phyloP scores from a whole-genome alignment of 2,888 invertebrate genomes.

The Isotomurus palustris region DNA sequence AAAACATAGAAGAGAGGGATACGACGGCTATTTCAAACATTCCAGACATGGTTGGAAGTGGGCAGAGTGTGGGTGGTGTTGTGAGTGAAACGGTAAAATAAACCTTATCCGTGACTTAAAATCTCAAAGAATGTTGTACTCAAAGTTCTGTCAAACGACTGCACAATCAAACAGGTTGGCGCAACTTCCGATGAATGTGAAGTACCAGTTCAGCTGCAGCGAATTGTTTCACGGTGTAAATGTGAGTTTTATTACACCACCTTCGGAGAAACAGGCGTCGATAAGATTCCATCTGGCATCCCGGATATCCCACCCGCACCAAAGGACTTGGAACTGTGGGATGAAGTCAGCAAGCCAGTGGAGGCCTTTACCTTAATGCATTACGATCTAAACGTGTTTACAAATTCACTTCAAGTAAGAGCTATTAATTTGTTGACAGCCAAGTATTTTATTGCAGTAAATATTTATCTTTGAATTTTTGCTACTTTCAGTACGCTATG shows the following conservation, averaged over 20 bases:
- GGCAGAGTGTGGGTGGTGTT: constrained; percentile 94
- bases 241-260: constrained; percentile 97
- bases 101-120: too few relatives aligned
- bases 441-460: not conserved
- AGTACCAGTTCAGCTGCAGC: constrained; percentile 66
- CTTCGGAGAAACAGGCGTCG: constrained; percentile 77
- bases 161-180: constrained; percentile 31
- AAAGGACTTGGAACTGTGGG: constrained; percentile 65
- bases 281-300: constrained; percentile 56
- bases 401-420: constrained; percentile 83
- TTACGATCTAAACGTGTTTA: constrained; percentile 96
- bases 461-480: not conserved
- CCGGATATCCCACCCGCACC: constrained; percentile 68
- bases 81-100: constrained; percentile 74
- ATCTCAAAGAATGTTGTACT: not conserved
- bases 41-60: constrained; percentile 84
- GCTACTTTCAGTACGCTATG: constrained; percentile 74
- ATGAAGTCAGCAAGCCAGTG: constrained; percentile 77
- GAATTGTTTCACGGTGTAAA: constrained; percentile 94
- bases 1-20: constrained; percentile 77
- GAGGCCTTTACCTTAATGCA: constrained; percentile 98
- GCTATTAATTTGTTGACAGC: constrained; percentile 26
- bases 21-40: constrained; percentile 75
- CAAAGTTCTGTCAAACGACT: not conserved
- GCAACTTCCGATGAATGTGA: constrained; percentile 38